Percentiles rank a stretch among this genome's conserved stretches.
Evolutionary conservation across 2,113 vertebrate species (phyloP).

Genomic region (Pungitius pungitius): DNA sequence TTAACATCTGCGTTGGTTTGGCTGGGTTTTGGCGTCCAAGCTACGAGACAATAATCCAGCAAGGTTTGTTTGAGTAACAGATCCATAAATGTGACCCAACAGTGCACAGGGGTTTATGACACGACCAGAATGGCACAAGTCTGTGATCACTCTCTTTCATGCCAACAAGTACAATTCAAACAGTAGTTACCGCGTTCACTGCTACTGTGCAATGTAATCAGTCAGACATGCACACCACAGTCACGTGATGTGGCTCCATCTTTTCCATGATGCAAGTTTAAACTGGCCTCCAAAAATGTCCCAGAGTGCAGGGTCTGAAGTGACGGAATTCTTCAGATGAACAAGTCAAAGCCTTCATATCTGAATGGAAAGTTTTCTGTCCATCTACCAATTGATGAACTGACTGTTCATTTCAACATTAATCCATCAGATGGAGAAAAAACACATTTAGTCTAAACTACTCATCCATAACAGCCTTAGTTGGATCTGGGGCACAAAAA

Average conservation of each 20-base stretch:
- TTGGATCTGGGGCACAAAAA: conserved; percentile 19
- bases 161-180: neutral
- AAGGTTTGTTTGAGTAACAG: neutral
- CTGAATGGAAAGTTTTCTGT: neutral
- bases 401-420: neutral
- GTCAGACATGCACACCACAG: neutral
- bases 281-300: neutral
- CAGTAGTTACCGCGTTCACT: neutral
- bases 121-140: neutral
- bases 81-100: conserved; percentile 8
- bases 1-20: neutral
- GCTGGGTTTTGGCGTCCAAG: neutral
- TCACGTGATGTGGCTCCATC: neutral
- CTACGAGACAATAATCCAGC: neutral
- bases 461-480: conserved; percentile 26
- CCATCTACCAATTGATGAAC: neutral
- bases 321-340: neutral
- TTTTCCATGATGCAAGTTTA: neutral
- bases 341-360: neutral
- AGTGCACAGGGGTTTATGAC: neutral
- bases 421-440: neutral
- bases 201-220: neutral
- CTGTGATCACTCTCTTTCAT: neutral
- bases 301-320: neutral
- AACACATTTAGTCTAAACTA: conserved; percentile 20